Conservation (phyloP, 2,888 invertebrate species). For the Papilio protenor region DNA sequence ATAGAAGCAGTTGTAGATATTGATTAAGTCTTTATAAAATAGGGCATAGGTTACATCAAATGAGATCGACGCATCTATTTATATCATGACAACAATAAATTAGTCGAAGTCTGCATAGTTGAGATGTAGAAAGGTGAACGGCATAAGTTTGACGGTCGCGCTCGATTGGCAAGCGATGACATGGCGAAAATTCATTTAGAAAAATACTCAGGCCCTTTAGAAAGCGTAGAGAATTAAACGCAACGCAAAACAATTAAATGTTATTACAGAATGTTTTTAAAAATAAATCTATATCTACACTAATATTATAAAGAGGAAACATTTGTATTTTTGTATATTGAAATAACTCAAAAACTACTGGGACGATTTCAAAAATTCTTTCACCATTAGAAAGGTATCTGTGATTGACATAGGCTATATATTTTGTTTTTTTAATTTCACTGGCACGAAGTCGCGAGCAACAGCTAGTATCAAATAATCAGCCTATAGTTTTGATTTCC, state of each 20-base stretch:
- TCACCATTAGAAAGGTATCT: too few relatives aligned
- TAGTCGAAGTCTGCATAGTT: constrained; percentile 29
- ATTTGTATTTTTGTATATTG: too few relatives aligned
- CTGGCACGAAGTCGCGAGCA: too few relatives aligned
- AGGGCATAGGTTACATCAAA: constrained; percentile 13
- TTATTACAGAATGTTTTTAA: background rate
- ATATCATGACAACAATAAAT: constrained; percentile 38
- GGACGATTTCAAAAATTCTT: too few relatives aligned
- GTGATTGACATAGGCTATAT: too few relatives aligned
- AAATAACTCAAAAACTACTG: too few relatives aligned
- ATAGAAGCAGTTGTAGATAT: background rate
- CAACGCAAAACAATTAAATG: too few relatives aligned
- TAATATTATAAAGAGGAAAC: too few relatives aligned
- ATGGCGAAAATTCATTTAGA: constrained; percentile 17
- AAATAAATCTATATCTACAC: background rate
- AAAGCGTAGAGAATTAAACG: background rate
- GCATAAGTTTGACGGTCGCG: constrained; percentile 37
- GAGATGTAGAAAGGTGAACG: constrained; percentile 39
- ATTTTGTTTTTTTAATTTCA: too few relatives aligned
- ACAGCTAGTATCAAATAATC: background rate
- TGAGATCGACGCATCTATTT: constrained; percentile 35
- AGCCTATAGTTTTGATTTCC: background rate
- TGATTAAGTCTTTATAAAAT: background rate
- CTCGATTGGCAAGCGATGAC: constrained; percentile 17
- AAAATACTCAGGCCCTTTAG: background rate